Evolutionary conservation across 1,140 invertebrate genomes (phyloP), one percentile per base, ranked within the genome.

Genomic region (Asbolus verrucosus): DNA sequence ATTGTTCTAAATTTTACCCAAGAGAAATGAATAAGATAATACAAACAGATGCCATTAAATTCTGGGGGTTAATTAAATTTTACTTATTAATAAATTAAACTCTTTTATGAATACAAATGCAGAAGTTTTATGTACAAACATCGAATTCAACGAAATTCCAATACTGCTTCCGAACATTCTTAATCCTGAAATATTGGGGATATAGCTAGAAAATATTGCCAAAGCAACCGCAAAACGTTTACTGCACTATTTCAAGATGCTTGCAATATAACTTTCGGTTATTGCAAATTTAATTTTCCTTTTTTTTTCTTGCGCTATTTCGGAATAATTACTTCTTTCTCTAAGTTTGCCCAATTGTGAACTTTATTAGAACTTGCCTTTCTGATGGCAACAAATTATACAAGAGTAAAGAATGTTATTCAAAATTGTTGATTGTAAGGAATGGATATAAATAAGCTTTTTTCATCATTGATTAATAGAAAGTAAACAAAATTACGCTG

Each of bases 21-120:
- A 65, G 62, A 65, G 62, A 43, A 43, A 65, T 65, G 62, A 43
- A 43, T 65, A 65, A 65, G 62, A 65, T 65, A 65, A 31, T 14
- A 27, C 38, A 27, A 63, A 15, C 62, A 65, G 62, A 65, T 46
- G 62, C 62, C 41, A 50, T 65, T 65, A 65, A 65, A 19, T 65
- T 16, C 30, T 65, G 31, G 24, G 18, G 62, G 18, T 27, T 65
- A 65, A 65, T 65, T 65, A 43, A 65, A 65, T 65, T 65, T 24
- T n/a, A 24, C 61, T 65, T 46, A 30, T 19, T 46, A 19, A 46
- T 46, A 46, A 19, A 46, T 46, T 46, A 1, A 46, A 16, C 16
- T 46, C n/a, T 46, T 9, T 2, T 14, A 6, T 6, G 15, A 41
- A 6, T 2, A 16, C 8, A 41, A 13, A 8, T 6, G 39, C 1